phyloP scores from a whole-genome alignment of 2,888 invertebrate species.

The Andrena bucephala region DNA sequence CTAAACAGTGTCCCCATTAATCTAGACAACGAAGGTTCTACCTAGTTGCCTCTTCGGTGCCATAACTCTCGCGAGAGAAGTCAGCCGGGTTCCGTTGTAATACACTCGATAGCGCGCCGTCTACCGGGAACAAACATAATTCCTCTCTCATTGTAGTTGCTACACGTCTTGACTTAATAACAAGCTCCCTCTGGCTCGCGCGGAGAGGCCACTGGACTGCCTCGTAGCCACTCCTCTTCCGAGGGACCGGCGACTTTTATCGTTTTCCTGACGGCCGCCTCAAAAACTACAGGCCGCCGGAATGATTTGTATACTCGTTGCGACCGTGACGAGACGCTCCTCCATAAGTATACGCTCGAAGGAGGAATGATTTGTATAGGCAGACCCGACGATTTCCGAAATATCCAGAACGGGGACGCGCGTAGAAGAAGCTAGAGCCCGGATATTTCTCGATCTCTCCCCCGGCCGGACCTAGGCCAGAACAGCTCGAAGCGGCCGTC shows the following conservation, averaged over 20 bases:
- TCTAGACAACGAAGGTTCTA: too few species aligned
- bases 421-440: not conserved
- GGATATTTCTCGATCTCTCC: slow-evolving; percentile 16
- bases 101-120: slow-evolving; percentile 29
- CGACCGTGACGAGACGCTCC: slow-evolving; percentile 59
- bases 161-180: slow-evolving; percentile 70
- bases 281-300: slow-evolving; percentile 78
- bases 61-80: slow-evolving; percentile 4
- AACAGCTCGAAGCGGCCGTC: slow-evolving; percentile 36
- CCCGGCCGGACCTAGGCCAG: not conserved
- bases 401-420: slow-evolving; percentile 28
- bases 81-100: slow-evolving; percentile 9
- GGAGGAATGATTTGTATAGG: slow-evolving; percentile 75
- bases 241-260: slow-evolving; percentile 67
- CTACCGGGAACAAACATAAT: slow-evolving; percentile 53
- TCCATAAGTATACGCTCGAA: slow-evolving; percentile 74
- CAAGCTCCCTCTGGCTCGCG: slow-evolving; percentile 56
- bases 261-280: slow-evolving; percentile 69
- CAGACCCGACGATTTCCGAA: slow-evolving; percentile 65
- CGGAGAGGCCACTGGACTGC: slow-evolving; percentile 54
- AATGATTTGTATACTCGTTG: slow-evolving; percentile 82
- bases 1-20: too few species aligned
- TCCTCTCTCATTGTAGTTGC: slow-evolving; percentile 66
- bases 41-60: not conserved
- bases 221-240: slow-evolving; percentile 63